Percentiles rank a stretch among this genome's conserved stretches.
phyloP scores from a whole-genome alignment of 2,797 vertebrate species.

The Mormyrus hasselquistii region DNA sequence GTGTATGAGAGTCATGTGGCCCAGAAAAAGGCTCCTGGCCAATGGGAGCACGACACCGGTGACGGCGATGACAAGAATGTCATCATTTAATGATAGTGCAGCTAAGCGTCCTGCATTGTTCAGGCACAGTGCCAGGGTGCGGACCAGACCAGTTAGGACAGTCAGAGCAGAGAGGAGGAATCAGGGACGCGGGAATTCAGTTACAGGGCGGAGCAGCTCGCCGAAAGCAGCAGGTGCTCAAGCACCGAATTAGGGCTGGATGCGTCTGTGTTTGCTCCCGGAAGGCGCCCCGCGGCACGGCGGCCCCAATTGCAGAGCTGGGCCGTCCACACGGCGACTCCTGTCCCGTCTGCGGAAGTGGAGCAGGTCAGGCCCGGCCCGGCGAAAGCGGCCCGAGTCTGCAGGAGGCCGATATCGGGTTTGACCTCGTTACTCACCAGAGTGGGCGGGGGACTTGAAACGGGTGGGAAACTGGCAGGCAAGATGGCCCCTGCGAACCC shows the following conservation, averaged over 20 bases:
- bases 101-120: background rate
- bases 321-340: background rate
- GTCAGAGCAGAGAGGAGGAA: background rate
- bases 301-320: background rate
- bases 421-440: background rate
- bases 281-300: background rate
- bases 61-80: background rate
- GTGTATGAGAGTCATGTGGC: slow-evolving; percentile 27
- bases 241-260: background rate
- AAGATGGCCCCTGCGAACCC: background rate
- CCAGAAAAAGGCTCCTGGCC: slow-evolving; percentile 42
- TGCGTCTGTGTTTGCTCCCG: background rate
- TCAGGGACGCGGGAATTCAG: background rate
- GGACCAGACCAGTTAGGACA: background rate
- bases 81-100: background rate
- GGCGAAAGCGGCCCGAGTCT: background rate
- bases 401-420: background rate
- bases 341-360: background rate
- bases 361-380: background rate
- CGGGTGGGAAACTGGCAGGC: background rate
- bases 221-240: background rate
- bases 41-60: background rate
- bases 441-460: background rate
- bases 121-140: background rate
- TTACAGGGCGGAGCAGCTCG: background rate